Evolutionary conservation across 2,797 vertebrate species (phyloP).

Genomic region (Acridotheres tristis): DNA sequence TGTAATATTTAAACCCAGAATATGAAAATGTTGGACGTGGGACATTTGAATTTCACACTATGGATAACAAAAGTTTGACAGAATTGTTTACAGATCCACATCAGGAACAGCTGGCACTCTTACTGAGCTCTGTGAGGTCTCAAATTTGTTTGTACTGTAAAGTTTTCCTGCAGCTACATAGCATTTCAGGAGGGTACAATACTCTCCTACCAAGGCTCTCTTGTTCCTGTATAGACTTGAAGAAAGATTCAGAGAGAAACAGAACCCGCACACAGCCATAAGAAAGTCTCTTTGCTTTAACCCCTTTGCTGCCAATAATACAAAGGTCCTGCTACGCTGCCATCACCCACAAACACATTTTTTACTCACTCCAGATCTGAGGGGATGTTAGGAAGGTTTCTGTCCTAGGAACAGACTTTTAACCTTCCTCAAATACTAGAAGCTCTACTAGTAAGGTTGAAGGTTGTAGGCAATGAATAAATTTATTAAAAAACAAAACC

Average conservation of each 20-base stretch:
- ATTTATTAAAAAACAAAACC: neutral
- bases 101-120: neutral
- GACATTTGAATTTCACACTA: neutral
- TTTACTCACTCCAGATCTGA: neutral
- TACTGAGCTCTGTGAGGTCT: neutral
- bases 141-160: conserved; percentile 2
- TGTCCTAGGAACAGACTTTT: neutral
- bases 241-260: neutral
- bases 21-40: neutral
- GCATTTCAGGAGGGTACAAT: neutral
- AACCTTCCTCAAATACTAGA: neutral
- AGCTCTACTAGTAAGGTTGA: neutral
- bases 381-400: neutral
- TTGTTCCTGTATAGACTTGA: neutral
- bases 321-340: neutral
- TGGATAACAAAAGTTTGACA: neutral
- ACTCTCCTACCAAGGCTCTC: neutral
- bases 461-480: neutral
- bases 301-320: neutral
- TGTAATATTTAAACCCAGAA: neutral
- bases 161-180: neutral
- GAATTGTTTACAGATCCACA: neutral
- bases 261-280: neutral
- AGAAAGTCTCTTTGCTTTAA: neutral
- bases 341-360: neutral